A percentile compares a stretch with the other conserved stretches of the same genome.
Evolutionary conservation across 1,140 invertebrate genomes (phyloP).

Genomic region (Drosophila aff.): DNA sequence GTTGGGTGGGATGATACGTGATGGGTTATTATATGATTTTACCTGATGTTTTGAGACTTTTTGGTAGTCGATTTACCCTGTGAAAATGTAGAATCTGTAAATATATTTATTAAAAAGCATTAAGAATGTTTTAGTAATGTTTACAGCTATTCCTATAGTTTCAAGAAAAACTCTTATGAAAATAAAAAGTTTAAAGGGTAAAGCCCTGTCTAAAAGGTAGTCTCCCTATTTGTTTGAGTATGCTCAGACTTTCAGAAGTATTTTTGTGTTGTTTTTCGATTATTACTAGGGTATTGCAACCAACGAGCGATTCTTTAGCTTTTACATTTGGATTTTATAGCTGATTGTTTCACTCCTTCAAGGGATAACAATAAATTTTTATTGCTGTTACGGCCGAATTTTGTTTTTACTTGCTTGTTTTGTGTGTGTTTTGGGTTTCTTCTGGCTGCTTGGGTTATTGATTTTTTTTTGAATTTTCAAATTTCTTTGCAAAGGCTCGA

Average conservation of each 20-base stretch:
- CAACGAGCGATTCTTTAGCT: conserved; percentile 7
- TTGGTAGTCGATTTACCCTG: neutral
- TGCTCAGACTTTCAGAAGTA: neutral
- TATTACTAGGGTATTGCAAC: conserved; percentile 11
- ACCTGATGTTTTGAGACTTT: neutral
- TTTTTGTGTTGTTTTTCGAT: neutral
- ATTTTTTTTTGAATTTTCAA: conserved; percentile 49
- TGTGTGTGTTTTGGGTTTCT: conserved; percentile 31
- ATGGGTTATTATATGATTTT: conserved; percentile 28
- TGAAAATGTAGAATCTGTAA: neutral
- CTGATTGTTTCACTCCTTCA: conserved; percentile 78
- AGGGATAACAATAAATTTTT: conserved; percentile 82
- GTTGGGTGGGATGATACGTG: neutral
- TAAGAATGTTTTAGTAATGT: neutral
- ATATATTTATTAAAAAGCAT: neutral
- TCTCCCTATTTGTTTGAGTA: neutral
- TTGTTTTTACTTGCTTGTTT: conserved; percentile 54
- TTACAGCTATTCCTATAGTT: neutral
- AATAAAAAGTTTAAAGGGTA: neutral
- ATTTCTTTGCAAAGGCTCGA: conserved; percentile 16
- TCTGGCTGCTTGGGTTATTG: conserved; percentile 49
- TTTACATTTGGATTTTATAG: conserved; percentile 66
- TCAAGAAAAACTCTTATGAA: neutral
- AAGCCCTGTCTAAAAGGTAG: neutral
- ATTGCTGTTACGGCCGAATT: conserved; percentile 67